Evolutionary conservation across 2,113 vertebrate genomes (phyloP), one percentile per base, ranked within the genome.

Genomic region (Prunella fulvescens): DNA sequence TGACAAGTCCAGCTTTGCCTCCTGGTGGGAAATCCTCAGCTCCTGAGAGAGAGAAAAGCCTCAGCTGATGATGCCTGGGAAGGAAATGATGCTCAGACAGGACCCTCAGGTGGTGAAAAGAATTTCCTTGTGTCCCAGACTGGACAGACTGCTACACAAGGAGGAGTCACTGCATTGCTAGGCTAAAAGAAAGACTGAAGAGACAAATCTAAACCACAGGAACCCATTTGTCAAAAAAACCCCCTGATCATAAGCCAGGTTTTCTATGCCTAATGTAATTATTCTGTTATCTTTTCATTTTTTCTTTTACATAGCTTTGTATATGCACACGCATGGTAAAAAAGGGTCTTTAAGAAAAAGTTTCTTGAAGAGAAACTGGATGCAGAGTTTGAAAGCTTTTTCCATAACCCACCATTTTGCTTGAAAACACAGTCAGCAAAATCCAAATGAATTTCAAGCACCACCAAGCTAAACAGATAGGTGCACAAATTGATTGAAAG

Each of bases 1-100:
- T 53, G 66, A 85, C 45, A 95, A 65, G 78, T 80, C 54, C 81
- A 90, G 62, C 57, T 85, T 92, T 81, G 62, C 78, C 53, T 87
- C 88, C 66, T 79, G 23, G 25, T 29, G 61, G 76, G 39, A 85
- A 39, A 87, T 64, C 31, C 48, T 91, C 76, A n/a, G 26, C 20
- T 29, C 29, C 70, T 69, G 77, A 8, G 31, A 1, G 2, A 60
- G 24, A 64, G n/a, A 56, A 82, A 23, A 77, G 7, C 26, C 51
- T 28, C 25, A 17, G 24, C 7, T 3, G 1, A 23, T 18, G 13
- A 16, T 12, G 12, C 12, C n/a, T 66, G 23, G 45, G 69, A 81
- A 54, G 51, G 64, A 66, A 67, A 66, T 35, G 19, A 50, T 29
- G 42, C 37, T 62, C 45, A 86, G 71, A 18, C 25, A 71, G 31